phyloP scores from a whole-genome alignment of 2,113 vertebrate genomes.

The Esox niger region DNA sequence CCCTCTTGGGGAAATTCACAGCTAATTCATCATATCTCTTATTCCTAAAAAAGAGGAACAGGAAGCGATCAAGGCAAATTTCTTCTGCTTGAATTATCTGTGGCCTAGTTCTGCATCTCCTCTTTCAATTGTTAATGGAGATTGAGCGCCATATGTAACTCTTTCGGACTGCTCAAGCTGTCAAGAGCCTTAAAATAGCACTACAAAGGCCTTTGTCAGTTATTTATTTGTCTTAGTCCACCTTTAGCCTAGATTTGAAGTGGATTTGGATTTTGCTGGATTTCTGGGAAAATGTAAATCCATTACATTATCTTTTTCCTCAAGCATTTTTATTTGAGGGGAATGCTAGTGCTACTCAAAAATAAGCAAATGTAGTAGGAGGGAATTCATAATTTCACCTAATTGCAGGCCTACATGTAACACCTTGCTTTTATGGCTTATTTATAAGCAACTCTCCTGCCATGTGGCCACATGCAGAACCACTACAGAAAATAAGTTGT shows the following conservation, averaged over 20 bases:
- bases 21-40: slow-evolving; percentile 20
- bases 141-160: slow-evolving; percentile 35
- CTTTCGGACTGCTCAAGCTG: slow-evolving; percentile 32
- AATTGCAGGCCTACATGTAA: slow-evolving; percentile 63
- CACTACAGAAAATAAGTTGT: no score
- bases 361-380: slow-evolving; percentile 34
- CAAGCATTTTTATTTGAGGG: slow-evolving; percentile 11
- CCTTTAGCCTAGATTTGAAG: slow-evolving; percentile 7
- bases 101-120: slow-evolving; percentile 49
- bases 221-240: slow-evolving; percentile 22
- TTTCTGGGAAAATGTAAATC: not conserved
- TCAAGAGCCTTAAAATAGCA: slow-evolving; percentile 52
- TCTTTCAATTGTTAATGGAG: slow-evolving; percentile 55
- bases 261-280: not conserved
- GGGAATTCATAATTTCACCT: slow-evolving; percentile 53
- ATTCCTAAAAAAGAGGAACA: slow-evolving; percentile 9
- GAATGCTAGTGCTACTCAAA: slow-evolving; percentile 16
- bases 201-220: slow-evolving; percentile 24
- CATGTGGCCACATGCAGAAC: no score
- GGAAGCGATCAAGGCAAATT: slow-evolving; percentile 24
- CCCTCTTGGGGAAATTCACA: not conserved
- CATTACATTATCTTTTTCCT: not conserved
- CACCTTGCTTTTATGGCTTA: slow-evolving; percentile 60
- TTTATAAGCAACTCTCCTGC: slow-evolving; percentile 60
- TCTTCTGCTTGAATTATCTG: slow-evolving; percentile 33